These are phyloP conservation scores for Calameuta pallipes DNA, from an alignment of 2,888 invertebrate species.

Conservation along the genomic window DNA sequence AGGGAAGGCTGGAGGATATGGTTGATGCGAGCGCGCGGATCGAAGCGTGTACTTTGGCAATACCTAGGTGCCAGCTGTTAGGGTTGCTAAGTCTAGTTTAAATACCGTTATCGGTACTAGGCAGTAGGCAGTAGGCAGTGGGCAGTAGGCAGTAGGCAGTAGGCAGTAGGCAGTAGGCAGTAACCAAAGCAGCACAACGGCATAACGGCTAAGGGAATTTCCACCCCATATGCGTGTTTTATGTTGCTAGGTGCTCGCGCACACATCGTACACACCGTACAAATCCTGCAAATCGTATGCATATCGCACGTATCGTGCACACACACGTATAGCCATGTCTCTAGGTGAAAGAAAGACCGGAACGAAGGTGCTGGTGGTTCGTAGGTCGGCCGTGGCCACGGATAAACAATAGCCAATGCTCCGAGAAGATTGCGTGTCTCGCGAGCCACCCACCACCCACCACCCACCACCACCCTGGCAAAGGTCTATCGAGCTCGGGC, in stretches of 20 bases:
- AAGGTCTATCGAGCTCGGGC: background rate
- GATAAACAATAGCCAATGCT: conserved; percentile 44
- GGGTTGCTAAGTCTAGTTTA: conserved; percentile 40
- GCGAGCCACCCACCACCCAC: background rate
- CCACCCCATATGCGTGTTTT: conserved; percentile 38
- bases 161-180: conserved; percentile 23
- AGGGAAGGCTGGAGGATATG: too few species aligned
- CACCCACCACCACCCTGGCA: background rate
- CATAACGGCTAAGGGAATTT: conserved; percentile 28
- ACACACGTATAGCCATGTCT: background rate
- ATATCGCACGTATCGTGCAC: conserved; percentile 13
- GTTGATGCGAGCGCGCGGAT: too few species aligned
- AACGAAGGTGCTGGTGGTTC: background rate
- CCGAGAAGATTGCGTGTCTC: conserved; percentile 49
- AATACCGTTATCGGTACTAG: conserved; percentile 46
- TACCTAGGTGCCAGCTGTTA: conserved; percentile 25
- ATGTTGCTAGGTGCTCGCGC: conserved; percentile 40
- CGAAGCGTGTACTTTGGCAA: too few species aligned
- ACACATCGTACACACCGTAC: conserved; percentile 5
- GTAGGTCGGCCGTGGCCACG: conserved; percentile 17
- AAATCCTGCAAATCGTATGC: too few species aligned
- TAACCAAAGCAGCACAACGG: conserved; percentile 26
- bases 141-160: conserved; percentile 27
- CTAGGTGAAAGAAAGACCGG: background rate
- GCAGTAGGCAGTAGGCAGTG: conserved; percentile 22